Percentiles rank a stretch among this genome's conserved stretches.
Conservation (phyloP, 2,113 vertebrate genomes). For the Phoxinus phoxinus region DNA sequence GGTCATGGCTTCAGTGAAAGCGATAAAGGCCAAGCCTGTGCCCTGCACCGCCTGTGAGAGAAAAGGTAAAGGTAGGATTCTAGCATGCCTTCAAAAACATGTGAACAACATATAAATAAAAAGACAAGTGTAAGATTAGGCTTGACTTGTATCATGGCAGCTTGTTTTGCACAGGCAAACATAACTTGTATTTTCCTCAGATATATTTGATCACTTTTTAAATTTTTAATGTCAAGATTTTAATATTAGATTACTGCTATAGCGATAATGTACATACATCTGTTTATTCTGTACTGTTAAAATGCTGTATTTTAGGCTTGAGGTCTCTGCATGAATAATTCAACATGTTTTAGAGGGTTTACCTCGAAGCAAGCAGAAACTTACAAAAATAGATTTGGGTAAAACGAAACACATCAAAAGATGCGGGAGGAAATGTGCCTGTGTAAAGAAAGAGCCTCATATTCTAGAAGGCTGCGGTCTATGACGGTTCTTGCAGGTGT, state of each 20-base stretch:
- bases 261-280: background rate
- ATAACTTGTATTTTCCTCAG: background rate
- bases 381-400: background rate
- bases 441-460: background rate
- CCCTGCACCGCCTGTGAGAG: slow-evolving; percentile 88
- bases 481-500: background rate
- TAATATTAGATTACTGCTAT: background rate
- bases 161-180: background rate
- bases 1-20: slow-evolving; percentile 98
- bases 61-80: background rate
- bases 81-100: background rate
- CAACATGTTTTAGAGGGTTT: background rate
- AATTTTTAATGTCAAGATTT: background rate
- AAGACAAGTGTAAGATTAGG: background rate
- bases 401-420: background rate
- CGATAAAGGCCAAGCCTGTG: slow-evolving; percentile 96
- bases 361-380: background rate
- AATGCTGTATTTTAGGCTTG: background rate
- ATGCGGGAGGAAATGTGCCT: background rate
- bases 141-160: background rate
- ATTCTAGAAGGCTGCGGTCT: background rate
- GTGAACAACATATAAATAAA: background rate
- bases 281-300: background rate
- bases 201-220: background rate
- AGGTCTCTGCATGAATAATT: background rate